phyloP scores from a whole-genome alignment of 2,113 vertebrate species.

The Proterorhinus semilunaris region DNA sequence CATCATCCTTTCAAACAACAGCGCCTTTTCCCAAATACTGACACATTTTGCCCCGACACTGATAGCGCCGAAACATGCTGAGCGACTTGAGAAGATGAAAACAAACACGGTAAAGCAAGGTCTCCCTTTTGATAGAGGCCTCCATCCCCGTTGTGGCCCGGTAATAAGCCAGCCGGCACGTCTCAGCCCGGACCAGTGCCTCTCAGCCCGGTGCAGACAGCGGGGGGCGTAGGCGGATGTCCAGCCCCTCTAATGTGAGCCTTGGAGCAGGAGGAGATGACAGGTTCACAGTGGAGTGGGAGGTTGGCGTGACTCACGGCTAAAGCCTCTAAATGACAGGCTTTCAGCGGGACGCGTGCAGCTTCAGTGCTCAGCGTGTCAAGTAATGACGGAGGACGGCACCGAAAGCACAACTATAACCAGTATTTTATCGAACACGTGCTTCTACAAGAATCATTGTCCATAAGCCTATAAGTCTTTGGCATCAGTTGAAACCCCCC shows the following conservation, averaged over 20 bases:
- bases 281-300: constrained; percentile 69
- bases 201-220: constrained; percentile 40
- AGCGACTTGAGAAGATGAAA: constrained; percentile 29
- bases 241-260: constrained; percentile 59
- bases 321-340: constrained; percentile 62
- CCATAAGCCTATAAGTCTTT: background rate
- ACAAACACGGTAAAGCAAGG: constrained; percentile 43
- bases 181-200: constrained; percentile 24
- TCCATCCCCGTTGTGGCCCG: constrained; percentile 34
- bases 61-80: background rate
- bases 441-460: background rate
- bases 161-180: constrained; percentile 45
- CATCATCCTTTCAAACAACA: too few species aligned
- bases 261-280: constrained; percentile 58
- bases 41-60: too few species aligned
- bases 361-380: constrained; percentile 35
- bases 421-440: constrained; percentile 4
- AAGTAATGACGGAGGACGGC: constrained; percentile 26
- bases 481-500: too few species aligned
- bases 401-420: constrained; percentile 13
- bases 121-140: constrained; percentile 26
- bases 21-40: too few species aligned
- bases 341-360: constrained; percentile 62
- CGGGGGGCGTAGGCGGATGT: constrained; percentile 49
- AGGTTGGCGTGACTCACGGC: constrained; percentile 66